A percentile compares a stretch with the other conserved stretches of the same genome.
phyloP scores from a whole-genome alignment of 2,797 vertebrate genomes.

The Rachycentron canadum region DNA sequence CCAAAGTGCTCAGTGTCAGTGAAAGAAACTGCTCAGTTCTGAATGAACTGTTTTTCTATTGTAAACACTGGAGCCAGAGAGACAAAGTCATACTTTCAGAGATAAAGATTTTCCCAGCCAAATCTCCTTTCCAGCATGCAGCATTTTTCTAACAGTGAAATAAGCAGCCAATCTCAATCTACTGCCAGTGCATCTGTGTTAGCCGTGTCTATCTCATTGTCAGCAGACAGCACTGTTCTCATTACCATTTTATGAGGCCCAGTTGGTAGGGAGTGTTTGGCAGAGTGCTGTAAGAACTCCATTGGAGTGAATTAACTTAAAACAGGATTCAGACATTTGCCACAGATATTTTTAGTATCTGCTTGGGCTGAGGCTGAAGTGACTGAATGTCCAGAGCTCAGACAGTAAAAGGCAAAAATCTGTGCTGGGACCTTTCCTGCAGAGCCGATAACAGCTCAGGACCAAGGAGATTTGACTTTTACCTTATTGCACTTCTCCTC shows the following conservation, averaged over 20 bases:
- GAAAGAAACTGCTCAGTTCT: slow-evolving; percentile 23
- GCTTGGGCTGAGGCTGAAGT: slow-evolving; percentile 42
- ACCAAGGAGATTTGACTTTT: slow-evolving; percentile 36
- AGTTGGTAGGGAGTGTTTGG: slow-evolving; percentile 69
- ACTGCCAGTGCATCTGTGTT: slow-evolving; percentile 56
- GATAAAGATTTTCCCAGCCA: slow-evolving; percentile 39
- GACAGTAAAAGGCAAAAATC: slow-evolving; percentile 32
- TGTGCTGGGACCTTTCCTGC: slow-evolving; percentile 33
- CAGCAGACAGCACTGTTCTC: slow-evolving; percentile 70
- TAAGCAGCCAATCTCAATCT: slow-evolving; percentile 52
- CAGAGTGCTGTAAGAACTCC: slow-evolving; percentile 66
- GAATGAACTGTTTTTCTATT: slow-evolving; percentile 4
- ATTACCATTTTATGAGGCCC: slow-evolving; percentile 78
- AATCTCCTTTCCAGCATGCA: slow-evolving; percentile 33
- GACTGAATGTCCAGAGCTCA: slow-evolving; percentile 60
- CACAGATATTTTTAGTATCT: slow-evolving; percentile 72
- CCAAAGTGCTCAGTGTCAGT: slow-evolving; percentile 22
- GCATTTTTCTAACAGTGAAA: slow-evolving; percentile 43
- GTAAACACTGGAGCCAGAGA: slow-evolving; percentile 18
- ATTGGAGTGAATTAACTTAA: slow-evolving; percentile 73
- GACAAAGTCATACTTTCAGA: slow-evolving; percentile 25
- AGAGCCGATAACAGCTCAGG: slow-evolving; percentile 39
- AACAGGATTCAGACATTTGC: slow-evolving; percentile 62
- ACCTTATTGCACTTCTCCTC: slow-evolving; percentile 10
- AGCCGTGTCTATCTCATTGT: slow-evolving; percentile 68